These are phyloP conservation scores for Meandrusa payeni DNA, from an alignment of 2,888 invertebrate genomes.

Conservation along the genomic window DNA sequence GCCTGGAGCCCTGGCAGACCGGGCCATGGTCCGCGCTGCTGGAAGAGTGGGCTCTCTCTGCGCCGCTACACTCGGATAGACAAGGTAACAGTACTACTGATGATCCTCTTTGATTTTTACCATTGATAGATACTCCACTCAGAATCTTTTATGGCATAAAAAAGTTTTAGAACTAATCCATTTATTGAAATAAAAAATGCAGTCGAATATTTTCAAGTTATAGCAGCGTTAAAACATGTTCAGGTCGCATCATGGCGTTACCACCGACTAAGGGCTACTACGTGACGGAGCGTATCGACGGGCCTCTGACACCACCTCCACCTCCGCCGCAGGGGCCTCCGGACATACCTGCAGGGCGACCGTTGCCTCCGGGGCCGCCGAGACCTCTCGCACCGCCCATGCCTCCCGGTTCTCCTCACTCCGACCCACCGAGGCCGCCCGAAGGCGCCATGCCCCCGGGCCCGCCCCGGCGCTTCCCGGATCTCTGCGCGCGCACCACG, in stretches of 20 bases:
- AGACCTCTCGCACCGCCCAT: constrained; percentile 13
- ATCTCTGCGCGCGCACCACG: constrained; percentile 29
- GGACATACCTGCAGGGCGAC: no score
- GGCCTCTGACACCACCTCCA: constrained; percentile 35
- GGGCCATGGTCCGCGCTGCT: constrained; percentile 83
- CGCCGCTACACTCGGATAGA: constrained; percentile 48
- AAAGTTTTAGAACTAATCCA: no score
- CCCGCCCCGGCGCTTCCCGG: constrained; percentile 22
- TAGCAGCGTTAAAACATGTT: no score
- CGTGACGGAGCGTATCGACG: constrained; percentile 66
- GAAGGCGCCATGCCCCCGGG: constrained; percentile 4
- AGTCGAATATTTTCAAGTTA: no score
- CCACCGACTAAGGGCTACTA: constrained; percentile 68
- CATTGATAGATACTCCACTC: no score
- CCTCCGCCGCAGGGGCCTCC: constrained; percentile 25
- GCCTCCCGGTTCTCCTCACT: constrained; percentile 18
- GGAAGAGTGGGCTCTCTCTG: constrained; percentile 82
- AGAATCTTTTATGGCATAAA: no score
- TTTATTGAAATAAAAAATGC: no score
- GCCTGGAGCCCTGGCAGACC: constrained; percentile 36
- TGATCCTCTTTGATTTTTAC: no score
- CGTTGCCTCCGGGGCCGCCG: constrained; percentile 3
- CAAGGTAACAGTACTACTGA: constrained; percentile 54
- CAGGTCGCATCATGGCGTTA: constrained; percentile 68
- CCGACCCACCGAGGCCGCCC: neutral